phyloP scores from a whole-genome alignment of 1,140 invertebrate species.

The Drosophila bipectinata region DNA sequence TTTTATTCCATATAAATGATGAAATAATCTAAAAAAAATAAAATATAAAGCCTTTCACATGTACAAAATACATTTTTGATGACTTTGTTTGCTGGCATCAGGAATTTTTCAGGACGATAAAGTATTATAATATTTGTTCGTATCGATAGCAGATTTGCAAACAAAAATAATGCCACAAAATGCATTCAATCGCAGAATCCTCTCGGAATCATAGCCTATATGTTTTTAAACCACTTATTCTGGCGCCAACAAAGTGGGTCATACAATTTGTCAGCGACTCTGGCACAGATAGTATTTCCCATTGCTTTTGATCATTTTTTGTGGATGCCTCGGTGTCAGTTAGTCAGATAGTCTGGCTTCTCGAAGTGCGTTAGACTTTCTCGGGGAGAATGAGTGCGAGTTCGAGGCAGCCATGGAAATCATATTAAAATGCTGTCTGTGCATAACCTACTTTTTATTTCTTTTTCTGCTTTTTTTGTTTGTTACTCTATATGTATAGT shows the following conservation, averaged over 20 bases:
- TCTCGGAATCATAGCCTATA: conserved; percentile 10
- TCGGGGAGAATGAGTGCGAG: conserved; percentile 19
- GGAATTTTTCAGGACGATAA: neutral
- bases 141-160: neutral
- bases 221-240: conserved; percentile 22
- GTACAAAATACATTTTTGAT: neutral
- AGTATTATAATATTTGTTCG: neutral
- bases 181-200: neutral
- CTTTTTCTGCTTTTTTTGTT: conserved; percentile 15
- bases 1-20: too few species aligned
- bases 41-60: neutral
- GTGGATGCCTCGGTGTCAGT: conserved; percentile 31
- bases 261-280: conserved; percentile 35
- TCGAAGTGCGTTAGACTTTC: conserved; percentile 44
- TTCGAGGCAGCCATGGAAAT: conserved; percentile 66
- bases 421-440: conserved; percentile 79
- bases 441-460: conserved; percentile 78
- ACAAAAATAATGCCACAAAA: conserved; percentile 18
- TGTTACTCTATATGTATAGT: conserved; percentile 10
- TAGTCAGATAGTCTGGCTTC: conserved; percentile 8
- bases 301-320: conserved; percentile 44
- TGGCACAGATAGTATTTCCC: conserved; percentile 36
- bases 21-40: neutral
- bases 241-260: conserved; percentile 26
- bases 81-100: neutral